These are phyloP conservation scores for Drosophila ogumai DNA, from an alignment of 1,140 invertebrate species.

Conservation along the genomic window DNA sequence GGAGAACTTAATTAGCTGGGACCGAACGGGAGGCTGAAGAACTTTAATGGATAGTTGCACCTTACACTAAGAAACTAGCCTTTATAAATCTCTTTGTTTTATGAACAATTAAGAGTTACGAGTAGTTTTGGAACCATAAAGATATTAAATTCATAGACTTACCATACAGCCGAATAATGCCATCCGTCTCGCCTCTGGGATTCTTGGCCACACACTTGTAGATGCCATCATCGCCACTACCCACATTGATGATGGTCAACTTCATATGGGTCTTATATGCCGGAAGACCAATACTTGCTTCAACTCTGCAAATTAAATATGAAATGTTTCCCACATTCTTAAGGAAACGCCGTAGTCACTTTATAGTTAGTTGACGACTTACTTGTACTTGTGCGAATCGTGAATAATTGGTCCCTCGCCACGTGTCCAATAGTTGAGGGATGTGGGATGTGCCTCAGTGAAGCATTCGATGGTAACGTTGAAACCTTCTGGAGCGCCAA, in stretches of 20 bases:
- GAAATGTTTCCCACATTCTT: background rate
- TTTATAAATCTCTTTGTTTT: constrained; percentile 24
- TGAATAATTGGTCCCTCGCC: constrained; percentile 95
- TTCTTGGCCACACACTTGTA: constrained; percentile 96
- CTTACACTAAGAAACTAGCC: background rate
- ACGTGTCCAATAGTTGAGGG: constrained; percentile 95
- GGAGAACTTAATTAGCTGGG: constrained; percentile 63
- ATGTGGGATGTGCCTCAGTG: constrained; percentile 95
- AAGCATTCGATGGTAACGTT: constrained; percentile 95
- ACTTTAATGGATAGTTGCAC: background rate
- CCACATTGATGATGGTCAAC: constrained; percentile 90
- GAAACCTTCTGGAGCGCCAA: constrained; percentile 92
- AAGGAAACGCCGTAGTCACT: background rate
- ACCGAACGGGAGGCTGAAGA: constrained; percentile 20
- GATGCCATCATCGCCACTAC: constrained; percentile 92
- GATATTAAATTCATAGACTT: constrained; percentile 85
- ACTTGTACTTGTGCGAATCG: constrained; percentile 92
- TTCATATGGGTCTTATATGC: constrained; percentile 94
- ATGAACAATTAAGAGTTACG: background rate
- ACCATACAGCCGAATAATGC: constrained; percentile 95
- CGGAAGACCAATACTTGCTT: constrained; percentile 89
- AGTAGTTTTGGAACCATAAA: too few species aligned
- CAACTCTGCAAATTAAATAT: constrained; percentile 82
- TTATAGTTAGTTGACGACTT: constrained; percentile 7
- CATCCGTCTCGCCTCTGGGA: constrained; percentile 95